phyloP scores from a whole-genome alignment of 2,797 vertebrate species.

The Dendrocincla fuliginosa region DNA sequence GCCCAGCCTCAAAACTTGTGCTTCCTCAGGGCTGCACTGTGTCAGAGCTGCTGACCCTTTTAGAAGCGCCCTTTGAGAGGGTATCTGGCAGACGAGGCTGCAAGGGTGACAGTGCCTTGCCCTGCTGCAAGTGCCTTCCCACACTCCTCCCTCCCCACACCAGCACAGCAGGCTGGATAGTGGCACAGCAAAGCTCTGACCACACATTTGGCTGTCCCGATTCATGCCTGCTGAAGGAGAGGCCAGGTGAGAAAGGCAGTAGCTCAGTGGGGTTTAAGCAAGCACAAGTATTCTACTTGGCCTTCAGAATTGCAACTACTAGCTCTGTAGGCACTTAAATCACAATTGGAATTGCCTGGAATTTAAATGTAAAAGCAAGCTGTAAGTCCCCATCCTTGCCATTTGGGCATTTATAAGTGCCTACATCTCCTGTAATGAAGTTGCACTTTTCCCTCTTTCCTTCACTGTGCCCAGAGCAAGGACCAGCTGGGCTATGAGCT shows the following conservation, averaged over 20 bases:
- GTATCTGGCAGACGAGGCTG: background rate
- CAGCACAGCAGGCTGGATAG: background rate
- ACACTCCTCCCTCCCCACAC: rapidly evolving
- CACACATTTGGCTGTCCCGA: background rate
- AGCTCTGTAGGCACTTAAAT: background rate
- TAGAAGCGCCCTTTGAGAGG: background rate
- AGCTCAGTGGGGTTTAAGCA: background rate
- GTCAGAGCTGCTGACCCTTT: background rate
- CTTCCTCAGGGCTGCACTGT: rapidly evolving
- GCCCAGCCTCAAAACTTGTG: rapidly evolving
- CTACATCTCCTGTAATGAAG: background rate
- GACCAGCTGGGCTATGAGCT: background rate
- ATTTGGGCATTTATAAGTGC: background rate
- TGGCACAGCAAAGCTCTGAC: background rate
- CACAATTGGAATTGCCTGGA: background rate
- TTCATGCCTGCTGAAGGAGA: background rate
- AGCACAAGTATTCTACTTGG: background rate
- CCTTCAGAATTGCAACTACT: background rate
- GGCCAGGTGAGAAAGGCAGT: background rate
- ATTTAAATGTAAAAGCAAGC: background rate
- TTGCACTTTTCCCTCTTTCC: background rate
- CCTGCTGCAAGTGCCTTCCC: background rate
- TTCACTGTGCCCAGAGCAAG: background rate
- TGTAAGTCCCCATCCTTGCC: background rate
- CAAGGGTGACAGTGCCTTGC: background rate